phyloP scores from a whole-genome alignment of 2,797 vertebrate species.

The Tauraco hartlaubi region DNA sequence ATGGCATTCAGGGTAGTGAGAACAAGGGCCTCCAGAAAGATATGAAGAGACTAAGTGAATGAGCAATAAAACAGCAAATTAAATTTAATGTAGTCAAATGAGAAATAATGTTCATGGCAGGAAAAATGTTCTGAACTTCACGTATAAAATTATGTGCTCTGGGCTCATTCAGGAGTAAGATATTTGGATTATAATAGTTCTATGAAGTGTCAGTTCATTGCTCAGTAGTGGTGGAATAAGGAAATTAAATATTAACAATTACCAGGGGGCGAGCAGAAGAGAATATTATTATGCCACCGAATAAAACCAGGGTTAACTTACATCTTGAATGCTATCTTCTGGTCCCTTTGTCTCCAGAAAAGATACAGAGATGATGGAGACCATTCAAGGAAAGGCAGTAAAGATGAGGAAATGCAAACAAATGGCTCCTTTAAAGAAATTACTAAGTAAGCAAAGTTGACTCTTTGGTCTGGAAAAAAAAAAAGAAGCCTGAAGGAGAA shows the following conservation, averaged over 20 bases:
- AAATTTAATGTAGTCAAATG: slow-evolving; percentile 45
- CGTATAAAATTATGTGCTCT: neutral
- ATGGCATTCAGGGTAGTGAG: neutral
- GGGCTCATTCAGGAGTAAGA: slow-evolving; percentile 25
- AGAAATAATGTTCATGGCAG: neutral
- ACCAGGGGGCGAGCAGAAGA: slow-evolving; percentile 27
- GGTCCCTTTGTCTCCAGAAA: neutral
- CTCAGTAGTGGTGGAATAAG: neutral
- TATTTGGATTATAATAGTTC: slow-evolving; percentile 15
- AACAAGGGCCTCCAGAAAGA: neutral
- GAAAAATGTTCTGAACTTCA: slow-evolving; percentile 43
- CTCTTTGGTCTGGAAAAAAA: neutral
- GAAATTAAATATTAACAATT: slow-evolving; percentile 59
- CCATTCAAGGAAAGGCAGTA: neutral
- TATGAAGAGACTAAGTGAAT: neutral
- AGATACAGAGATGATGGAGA: neutral
- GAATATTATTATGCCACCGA: slow-evolving; percentile 1
- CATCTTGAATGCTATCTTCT: neutral
- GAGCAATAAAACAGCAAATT: slow-evolving; percentile 49
- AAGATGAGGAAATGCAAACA: neutral
- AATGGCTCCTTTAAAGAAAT: neutral
- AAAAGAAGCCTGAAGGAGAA: neutral
- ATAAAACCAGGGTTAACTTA: neutral
- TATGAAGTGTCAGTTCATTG: slow-evolving; percentile 23
- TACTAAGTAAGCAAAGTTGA: neutral